Evolutionary conservation across 2,113 vertebrate genomes (phyloP).

Genomic region (Ornithorhynchus anatinus): DNA sequence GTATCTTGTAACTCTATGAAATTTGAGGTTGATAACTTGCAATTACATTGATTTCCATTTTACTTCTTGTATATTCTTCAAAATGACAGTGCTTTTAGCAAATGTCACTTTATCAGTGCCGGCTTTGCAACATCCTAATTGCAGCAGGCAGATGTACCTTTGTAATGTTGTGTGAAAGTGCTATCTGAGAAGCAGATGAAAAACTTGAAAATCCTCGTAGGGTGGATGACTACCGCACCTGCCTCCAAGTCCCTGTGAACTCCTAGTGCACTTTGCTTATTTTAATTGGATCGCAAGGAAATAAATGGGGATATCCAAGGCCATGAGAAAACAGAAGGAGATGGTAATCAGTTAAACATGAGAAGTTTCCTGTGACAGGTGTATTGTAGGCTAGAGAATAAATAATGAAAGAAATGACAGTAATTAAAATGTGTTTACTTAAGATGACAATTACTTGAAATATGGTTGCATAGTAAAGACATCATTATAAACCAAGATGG

Average conservation of each 20-base stretch:
- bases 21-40: slow-evolving; percentile 55
- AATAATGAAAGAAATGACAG: slow-evolving; percentile 61
- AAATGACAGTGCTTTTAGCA: slow-evolving; percentile 40
- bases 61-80: slow-evolving; percentile 54
- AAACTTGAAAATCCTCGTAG: background rate
- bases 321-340: slow-evolving; percentile 41
- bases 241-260: background rate
- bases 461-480: slow-evolving; percentile 62
- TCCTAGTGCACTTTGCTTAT: background rate
- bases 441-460: slow-evolving; percentile 66
- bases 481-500: slow-evolving; percentile 63
- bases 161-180: background rate
- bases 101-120: slow-evolving; percentile 36
- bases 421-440: slow-evolving; percentile 73
- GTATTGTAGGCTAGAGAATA: slow-evolving; percentile 54
- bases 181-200: slow-evolving; percentile 16
- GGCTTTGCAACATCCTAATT: slow-evolving; percentile 23
- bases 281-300: slow-evolving; percentile 42
- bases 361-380: slow-evolving; percentile 61
- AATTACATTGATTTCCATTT: slow-evolving; percentile 66
- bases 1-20: slow-evolving; percentile 47
- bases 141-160: background rate
- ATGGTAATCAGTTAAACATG: slow-evolving; percentile 64
- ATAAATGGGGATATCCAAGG: slow-evolving; percentile 20
- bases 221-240: background rate